phyloP scores from a whole-genome alignment of 1,140 invertebrate genomes.

The Brachionus sp. region DNA sequence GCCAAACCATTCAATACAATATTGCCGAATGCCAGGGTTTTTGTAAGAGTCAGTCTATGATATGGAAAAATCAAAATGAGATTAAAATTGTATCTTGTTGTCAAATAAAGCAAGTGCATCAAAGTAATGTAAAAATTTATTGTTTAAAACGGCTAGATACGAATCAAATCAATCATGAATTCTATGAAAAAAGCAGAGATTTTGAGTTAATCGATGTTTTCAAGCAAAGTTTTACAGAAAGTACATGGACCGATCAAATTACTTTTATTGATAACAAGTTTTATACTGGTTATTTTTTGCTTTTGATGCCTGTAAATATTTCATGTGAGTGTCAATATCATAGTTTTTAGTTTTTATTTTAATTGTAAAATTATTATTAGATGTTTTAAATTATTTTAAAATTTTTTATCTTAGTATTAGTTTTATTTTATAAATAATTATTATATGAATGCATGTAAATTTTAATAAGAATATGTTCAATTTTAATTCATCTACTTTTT shows the following conservation, averaged over 20 bases:
- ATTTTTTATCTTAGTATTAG: background rate
- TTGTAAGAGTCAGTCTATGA: constrained; percentile 39
- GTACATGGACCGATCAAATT: background rate
- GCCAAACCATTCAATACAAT: constrained; percentile 26
- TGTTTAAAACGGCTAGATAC: background rate
- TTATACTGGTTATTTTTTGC: background rate
- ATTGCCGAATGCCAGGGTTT: constrained; percentile 29
- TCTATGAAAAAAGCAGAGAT: background rate
- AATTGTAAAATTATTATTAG: background rate
- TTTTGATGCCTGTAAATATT: background rate
- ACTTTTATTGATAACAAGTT: background rate
- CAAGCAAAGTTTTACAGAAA: constrained; percentile 7
- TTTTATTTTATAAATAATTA: background rate
- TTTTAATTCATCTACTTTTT: background rate
- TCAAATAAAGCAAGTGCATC: background rate
- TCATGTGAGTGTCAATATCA: background rate
- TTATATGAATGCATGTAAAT: too few relatives aligned
- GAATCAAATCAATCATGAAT: background rate
- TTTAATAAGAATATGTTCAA: too few relatives aligned
- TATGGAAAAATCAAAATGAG: constrained; percentile 30
- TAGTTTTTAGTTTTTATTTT: background rate
- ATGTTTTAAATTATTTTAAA: background rate
- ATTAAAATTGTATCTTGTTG: constrained; percentile 22
- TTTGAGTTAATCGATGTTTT: background rate
- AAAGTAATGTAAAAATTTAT: background rate